A percentile compares a stretch with the other conserved stretches of the same genome.
Evolutionary conservation across 2,888 invertebrate genomes (phyloP).

Genomic region (Drosophila kambysellisi): DNA sequence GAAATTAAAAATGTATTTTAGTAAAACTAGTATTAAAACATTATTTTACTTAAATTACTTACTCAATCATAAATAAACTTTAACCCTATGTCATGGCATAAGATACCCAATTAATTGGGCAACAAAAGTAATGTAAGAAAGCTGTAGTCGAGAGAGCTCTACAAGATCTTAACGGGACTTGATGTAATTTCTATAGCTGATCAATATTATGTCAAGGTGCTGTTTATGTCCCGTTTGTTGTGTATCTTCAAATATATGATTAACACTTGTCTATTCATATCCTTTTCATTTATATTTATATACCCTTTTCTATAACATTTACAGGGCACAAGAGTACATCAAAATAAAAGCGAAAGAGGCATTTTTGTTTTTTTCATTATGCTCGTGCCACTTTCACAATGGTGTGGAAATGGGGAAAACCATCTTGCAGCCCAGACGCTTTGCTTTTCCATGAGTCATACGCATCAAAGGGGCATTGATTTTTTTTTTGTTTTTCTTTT

Average conservation of each 20-base stretch:
- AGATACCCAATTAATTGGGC: not conserved
- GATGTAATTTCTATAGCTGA: not conserved
- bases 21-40: not conserved
- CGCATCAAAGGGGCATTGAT: slow-evolving; percentile 3
- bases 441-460: slow-evolving; percentile 39
- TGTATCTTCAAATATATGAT: not conserved
- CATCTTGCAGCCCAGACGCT: slow-evolving; percentile 28
- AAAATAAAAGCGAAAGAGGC: slow-evolving; percentile 21
- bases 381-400: slow-evolving; percentile 77
- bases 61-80: no score
- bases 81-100: not conserved
- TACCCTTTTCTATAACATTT: not conserved
- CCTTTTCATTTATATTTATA: not conserved
- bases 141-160: not conserved
- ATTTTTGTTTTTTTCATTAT: not conserved
- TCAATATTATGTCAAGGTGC: no score
- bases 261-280: not conserved
- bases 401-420: slow-evolving; percentile 34
- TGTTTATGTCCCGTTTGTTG: not conserved
- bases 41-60: not conserved
- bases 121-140: not conserved
- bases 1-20: not conserved
- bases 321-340: slow-evolving; percentile 10
- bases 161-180: not conserved
- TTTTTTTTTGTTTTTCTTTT: not conserved